Evolutionary conservation across 2,888 invertebrate genomes (phyloP).

Genomic region (Dendrolimus houi): DNA sequence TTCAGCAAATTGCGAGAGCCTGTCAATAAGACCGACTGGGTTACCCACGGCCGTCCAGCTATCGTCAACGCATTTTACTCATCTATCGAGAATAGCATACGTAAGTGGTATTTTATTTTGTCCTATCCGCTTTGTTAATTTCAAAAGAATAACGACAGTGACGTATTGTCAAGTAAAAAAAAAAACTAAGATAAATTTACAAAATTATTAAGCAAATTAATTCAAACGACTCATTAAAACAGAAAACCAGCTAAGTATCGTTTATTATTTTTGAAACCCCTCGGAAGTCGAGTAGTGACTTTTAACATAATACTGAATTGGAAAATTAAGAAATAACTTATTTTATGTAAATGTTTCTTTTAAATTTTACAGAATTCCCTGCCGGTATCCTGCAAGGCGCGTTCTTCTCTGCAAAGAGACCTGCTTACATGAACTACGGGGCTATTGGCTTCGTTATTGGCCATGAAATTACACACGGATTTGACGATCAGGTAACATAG

Average conservation of each 20-base stretch:
- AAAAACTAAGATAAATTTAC: too few species aligned
- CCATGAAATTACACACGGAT: slow-evolving; percentile 94
- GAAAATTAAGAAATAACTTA: too few species aligned
- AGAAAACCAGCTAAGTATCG: too few species aligned
- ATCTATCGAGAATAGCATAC: slow-evolving; percentile 90
- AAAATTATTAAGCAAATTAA: too few species aligned
- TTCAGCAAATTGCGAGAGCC: slow-evolving; percentile 86
- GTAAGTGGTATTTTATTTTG: slow-evolving; percentile 72
- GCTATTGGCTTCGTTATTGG: slow-evolving; percentile 95
- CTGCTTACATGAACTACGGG: slow-evolving; percentile 94
- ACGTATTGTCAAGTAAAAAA: too few species aligned
- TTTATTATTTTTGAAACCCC: too few species aligned
- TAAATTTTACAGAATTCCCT: slow-evolving; percentile 84
- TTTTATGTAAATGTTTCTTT: too few species aligned
- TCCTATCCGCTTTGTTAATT: too few species aligned
- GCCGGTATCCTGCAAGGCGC: slow-evolving; percentile 95
- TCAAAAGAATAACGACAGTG: too few species aligned
- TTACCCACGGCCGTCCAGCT: slow-evolving; percentile 88
- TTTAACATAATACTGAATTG: too few species aligned
- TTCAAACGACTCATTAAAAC: too few species aligned
- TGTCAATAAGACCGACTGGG: slow-evolving; percentile 91
- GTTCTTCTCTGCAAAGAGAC: slow-evolving; percentile 92
- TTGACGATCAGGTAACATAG: slow-evolving; percentile 82
- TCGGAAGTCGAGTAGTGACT: too few species aligned
- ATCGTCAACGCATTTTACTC: slow-evolving; percentile 92